Percentiles rank a stretch among this genome's conserved stretches.
phyloP scores from a whole-genome alignment of 2,113 vertebrate genomes.

The Cochlearius cochlearius region DNA sequence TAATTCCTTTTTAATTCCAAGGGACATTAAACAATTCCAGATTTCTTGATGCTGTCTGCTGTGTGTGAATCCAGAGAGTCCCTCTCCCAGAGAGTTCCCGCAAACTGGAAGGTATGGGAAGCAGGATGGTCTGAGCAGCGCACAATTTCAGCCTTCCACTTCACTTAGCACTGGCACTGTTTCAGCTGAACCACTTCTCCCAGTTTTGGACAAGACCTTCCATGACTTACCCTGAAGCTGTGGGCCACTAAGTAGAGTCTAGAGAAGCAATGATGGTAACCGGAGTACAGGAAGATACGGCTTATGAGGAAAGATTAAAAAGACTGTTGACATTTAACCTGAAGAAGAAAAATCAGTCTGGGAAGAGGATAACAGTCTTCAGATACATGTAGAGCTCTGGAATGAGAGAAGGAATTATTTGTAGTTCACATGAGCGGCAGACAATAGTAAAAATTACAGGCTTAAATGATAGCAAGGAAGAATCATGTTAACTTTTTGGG shows the following conservation, averaged over 20 bases:
- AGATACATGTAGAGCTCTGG: neutral
- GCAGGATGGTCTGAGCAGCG: neutral
- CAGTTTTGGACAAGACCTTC: neutral
- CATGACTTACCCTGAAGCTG: neutral
- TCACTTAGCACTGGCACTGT: neutral
- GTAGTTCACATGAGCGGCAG: neutral
- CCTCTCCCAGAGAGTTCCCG: neutral
- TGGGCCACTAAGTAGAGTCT: neutral
- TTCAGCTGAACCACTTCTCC: neutral
- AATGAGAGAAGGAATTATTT: neutral
- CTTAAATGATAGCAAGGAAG: neutral
- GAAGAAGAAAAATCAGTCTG: neutral
- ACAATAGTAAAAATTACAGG: neutral
- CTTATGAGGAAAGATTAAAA: neutral
- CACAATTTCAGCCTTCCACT: neutral
- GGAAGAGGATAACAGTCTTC: neutral
- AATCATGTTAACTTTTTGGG: neutral
- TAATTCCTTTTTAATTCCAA: neutral
- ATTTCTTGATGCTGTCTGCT: neutral
- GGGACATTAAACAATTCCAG: neutral
- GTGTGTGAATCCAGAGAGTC: neutral
- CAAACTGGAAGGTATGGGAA: neutral
- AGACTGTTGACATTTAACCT: neutral
- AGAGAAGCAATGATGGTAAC: neutral
- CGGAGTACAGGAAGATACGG: rapidly evolving